A percentile compares a stretch with the other conserved stretches of the same genome.
These are phyloP conservation scores for Acleris sparsana DNA, from an alignment of 2,888 invertebrate species.

Conservation along the genomic window DNA sequence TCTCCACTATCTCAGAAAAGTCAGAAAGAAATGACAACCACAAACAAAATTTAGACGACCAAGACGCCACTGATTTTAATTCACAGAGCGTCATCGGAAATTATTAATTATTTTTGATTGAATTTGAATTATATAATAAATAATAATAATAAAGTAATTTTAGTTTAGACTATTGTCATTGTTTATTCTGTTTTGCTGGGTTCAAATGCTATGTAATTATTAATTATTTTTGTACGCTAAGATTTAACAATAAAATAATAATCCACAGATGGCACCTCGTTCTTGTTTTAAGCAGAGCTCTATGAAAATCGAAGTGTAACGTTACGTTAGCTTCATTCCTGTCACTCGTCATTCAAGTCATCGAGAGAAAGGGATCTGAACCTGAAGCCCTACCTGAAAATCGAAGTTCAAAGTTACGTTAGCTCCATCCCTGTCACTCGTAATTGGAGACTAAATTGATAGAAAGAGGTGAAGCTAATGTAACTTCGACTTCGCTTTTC, in stretches of 20 bases:
- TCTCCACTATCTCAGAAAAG: conserved; percentile 72
- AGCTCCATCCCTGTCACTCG: no score
- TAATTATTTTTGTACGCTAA: neutral
- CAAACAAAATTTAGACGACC: conserved; percentile 46
- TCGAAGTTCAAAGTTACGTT: no score
- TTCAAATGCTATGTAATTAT: conserved; percentile 1
- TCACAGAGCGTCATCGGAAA: conserved; percentile 40
- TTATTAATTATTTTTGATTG: neutral
- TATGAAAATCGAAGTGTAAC: no score
- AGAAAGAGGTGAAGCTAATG: no score
- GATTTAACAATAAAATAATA: conserved; percentile 5
- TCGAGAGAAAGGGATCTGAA: no score
- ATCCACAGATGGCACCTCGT: neutral
- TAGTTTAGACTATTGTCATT: conserved; percentile 16
- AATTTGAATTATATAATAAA: no score
- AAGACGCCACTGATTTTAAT: conserved; percentile 46
- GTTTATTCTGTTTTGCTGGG: conserved; percentile 1
- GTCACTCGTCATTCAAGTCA: no score
- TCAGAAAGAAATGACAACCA: conserved; percentile 62
- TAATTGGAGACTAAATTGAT: no score
- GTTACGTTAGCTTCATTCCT: no score
- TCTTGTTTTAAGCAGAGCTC: neutral
- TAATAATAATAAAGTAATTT: neutral
- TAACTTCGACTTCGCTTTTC: no score
- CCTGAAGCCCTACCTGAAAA: no score